These are phyloP conservation scores for Florisuga fusca DNA, from an alignment of 2,797 vertebrate genomes.

Conservation along the genomic window DNA sequence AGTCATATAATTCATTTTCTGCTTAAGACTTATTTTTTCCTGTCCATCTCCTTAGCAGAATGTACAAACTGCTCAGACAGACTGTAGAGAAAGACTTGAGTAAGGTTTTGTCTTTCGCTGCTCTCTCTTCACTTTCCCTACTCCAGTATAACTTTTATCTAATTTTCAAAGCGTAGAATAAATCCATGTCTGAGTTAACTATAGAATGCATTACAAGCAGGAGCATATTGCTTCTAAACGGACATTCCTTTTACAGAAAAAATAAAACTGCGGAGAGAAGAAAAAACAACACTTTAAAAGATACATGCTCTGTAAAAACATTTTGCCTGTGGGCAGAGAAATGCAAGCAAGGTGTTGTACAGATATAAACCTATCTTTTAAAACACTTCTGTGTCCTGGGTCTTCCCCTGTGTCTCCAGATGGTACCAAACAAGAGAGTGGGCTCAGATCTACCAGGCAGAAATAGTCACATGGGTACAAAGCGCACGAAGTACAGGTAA, in stretches of 20 bases:
- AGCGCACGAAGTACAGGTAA: not conserved
- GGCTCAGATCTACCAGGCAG: not conserved
- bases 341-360: not conserved
- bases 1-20: not conserved
- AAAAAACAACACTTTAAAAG: not conserved
- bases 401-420: not conserved
- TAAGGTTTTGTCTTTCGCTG: not conserved
- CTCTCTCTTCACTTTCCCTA: not conserved
- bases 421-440: not conserved
- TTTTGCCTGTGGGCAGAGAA: not conserved
- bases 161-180: not conserved
- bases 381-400: not conserved
- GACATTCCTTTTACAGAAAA: not conserved
- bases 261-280: rapidly evolving
- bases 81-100: not conserved
- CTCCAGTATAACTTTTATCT: not conserved
- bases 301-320: not conserved
- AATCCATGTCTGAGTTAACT: not conserved
- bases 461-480: not conserved
- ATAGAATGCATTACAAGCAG: not conserved
- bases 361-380: not conserved
- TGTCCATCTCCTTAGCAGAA: not conserved
- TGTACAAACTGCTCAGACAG: not conserved
- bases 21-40: not conserved
- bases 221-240: not conserved